Percentiles rank a stretch among this genome's conserved stretches.
Evolutionary conservation across 2,113 vertebrate genomes (phyloP).

Genomic region (Azemiops feae): DNA sequence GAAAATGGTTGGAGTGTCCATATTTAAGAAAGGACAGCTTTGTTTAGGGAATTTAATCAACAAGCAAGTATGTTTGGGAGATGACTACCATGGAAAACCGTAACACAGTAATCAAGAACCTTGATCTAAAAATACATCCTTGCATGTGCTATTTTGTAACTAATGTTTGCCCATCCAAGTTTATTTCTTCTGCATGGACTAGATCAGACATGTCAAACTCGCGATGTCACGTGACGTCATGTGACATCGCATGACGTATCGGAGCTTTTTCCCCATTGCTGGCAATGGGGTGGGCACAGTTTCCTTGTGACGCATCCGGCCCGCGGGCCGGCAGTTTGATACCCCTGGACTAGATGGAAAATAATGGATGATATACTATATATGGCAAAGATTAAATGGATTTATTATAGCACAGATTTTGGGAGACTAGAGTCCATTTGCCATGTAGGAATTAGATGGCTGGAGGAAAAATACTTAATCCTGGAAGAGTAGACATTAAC

Average conservation of each 20-base stretch:
- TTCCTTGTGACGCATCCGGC: too few relatives aligned
- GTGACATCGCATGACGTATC: too few relatives aligned
- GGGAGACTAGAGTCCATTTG: background rate
- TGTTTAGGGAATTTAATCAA: background rate
- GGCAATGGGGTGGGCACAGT: too few relatives aligned
- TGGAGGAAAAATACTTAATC: background rate
- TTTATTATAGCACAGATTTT: background rate
- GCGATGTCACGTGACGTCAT: fast-evolving
- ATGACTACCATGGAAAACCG: background rate
- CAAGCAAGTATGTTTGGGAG: background rate
- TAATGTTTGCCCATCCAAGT: background rate
- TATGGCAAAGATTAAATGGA: background rate
- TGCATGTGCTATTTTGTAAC: background rate
- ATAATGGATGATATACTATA: background rate
- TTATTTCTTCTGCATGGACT: background rate
- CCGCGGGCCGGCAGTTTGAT: too few relatives aligned
- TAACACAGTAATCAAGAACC: background rate
- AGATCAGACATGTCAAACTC: too few relatives aligned
- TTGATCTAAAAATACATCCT: background rate
- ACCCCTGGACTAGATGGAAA: background rate
- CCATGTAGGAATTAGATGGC: background rate
- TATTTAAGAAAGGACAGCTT: background rate
- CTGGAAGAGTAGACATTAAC: background rate
- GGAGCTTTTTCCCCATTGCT: too few relatives aligned
- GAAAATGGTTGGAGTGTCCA: background rate